Conservation (phyloP, 1,140 invertebrate genomes). For the Drosophila pallidifrons region DNA sequence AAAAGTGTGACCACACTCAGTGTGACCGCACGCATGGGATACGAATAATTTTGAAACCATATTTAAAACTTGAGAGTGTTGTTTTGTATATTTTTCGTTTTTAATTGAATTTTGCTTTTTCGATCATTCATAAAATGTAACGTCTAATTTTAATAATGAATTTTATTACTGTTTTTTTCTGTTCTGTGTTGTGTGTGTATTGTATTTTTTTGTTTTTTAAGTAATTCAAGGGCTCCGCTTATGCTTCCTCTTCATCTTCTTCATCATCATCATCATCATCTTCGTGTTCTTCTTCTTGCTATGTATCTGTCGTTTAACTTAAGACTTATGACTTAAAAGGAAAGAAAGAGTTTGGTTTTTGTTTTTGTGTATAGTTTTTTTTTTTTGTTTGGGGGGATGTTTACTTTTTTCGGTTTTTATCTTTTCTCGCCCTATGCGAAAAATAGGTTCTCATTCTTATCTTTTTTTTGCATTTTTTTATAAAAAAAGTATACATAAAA, state of each 20-base stretch:
- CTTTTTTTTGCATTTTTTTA: conserved; percentile 75
- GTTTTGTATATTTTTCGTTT: conserved; percentile 70
- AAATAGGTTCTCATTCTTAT: conserved; percentile 57
- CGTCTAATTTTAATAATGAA: conserved; percentile 81
- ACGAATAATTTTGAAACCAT: conserved; percentile 70
- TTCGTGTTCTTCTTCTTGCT: conserved; percentile 37
- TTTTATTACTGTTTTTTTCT: conserved; percentile 58
- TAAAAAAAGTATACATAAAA: conserved; percentile 85
- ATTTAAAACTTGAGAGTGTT: conserved; percentile 61
- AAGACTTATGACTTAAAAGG: conserved; percentile 74
- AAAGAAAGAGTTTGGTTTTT: conserved; percentile 77
- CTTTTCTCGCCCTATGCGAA: conserved; percentile 61
- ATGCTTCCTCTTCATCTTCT: conserved; percentile 39
- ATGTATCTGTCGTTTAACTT: conserved; percentile 58
- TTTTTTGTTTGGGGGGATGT: conserved; percentile 73
- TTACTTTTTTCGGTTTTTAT: conserved; percentile 68
- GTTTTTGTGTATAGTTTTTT: conserved; percentile 49
- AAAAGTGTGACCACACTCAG: conserved; percentile 7
- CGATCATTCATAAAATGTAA: conserved; percentile 83
- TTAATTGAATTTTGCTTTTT: conserved; percentile 84
- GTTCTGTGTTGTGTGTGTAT: conserved; percentile 55
- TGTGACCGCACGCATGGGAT: conserved; percentile 26
- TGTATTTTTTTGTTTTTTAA: conserved; percentile 55
- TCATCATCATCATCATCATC: conserved; percentile 37
- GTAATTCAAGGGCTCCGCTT: conserved; percentile 55